Evolutionary conservation across 2,113 vertebrate species (phyloP).

Genomic region (Nyctibius bracteatus): DNA sequence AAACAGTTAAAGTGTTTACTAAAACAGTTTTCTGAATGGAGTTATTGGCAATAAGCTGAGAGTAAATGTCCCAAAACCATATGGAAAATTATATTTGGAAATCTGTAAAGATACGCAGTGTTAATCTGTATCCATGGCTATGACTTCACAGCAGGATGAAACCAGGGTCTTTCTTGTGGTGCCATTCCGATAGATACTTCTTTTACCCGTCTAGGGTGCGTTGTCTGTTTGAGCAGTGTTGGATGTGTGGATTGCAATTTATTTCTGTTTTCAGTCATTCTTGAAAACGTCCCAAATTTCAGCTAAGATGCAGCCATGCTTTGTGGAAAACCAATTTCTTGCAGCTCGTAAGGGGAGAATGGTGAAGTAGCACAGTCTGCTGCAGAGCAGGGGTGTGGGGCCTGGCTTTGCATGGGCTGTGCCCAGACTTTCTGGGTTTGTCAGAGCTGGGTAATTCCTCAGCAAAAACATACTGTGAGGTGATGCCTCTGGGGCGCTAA

Average conservation of each 20-base stretch:
- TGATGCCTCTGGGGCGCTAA: not conserved
- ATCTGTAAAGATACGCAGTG: not conserved
- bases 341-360: not conserved
- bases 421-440: not conserved
- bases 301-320: not conserved
- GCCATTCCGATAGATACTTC: not conserved
- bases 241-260: not conserved
- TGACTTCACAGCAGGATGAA: not conserved
- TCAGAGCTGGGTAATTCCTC: not conserved
- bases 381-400: too few species aligned
- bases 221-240: not conserved
- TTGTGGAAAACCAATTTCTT: not conserved
- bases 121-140: not conserved
- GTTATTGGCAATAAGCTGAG: not conserved
- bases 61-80: not conserved
- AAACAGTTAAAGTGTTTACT: not conserved
- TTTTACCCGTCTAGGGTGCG: not conserved
- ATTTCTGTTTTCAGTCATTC: not conserved
- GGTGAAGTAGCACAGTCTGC: not conserved
- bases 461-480: not conserved
- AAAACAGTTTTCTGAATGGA: not conserved
- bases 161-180: not conserved
- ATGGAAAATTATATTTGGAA: not conserved
- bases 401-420: accelerated
- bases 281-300: not conserved